phyloP scores from a whole-genome alignment of 2,888 invertebrate genomes.

The Biston stratarius region DNA sequence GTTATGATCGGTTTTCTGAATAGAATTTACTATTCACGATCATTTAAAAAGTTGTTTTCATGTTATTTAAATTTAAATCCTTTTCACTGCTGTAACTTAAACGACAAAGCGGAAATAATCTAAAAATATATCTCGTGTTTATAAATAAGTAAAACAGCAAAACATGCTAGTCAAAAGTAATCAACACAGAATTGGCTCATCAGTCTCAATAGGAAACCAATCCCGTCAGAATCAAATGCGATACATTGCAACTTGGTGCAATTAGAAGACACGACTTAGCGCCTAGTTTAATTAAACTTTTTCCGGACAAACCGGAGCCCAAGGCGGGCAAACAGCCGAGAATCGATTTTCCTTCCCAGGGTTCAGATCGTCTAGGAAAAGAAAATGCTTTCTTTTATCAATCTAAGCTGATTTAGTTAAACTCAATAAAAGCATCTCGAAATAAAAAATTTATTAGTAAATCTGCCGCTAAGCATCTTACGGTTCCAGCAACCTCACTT shows the following conservation, averaged over 20 bases:
- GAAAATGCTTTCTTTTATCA: background rate
- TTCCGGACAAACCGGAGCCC: slow-evolving; percentile 31
- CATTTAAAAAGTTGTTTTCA: too few species aligned
- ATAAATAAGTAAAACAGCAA: background rate
- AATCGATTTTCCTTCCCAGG: slow-evolving; percentile 4
- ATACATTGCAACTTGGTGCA: slow-evolving; percentile 22
- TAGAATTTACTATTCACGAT: too few species aligned
- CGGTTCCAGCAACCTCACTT: too few species aligned
- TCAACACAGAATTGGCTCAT: background rate
- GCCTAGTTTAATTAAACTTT: slow-evolving; percentile 53
- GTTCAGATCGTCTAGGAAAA: background rate
- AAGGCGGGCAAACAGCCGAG: slow-evolving; percentile 6
- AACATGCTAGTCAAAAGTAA: background rate
- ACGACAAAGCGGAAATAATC: background rate
- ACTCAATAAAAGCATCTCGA: background rate
- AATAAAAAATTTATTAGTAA: too few species aligned
- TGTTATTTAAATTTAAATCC: too few species aligned
- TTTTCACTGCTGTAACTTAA: too few species aligned
- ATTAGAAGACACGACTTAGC: slow-evolving; percentile 46
- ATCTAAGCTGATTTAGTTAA: background rate
- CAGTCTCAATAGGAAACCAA: slow-evolving; percentile 11
- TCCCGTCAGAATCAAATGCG: slow-evolving; percentile 11
- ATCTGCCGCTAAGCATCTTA: too few species aligned
- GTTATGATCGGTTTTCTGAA: too few species aligned
- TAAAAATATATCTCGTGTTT: too few species aligned